phyloP scores from a whole-genome alignment of 2,888 invertebrate genomes.

The Ophonus ardosiacus region DNA sequence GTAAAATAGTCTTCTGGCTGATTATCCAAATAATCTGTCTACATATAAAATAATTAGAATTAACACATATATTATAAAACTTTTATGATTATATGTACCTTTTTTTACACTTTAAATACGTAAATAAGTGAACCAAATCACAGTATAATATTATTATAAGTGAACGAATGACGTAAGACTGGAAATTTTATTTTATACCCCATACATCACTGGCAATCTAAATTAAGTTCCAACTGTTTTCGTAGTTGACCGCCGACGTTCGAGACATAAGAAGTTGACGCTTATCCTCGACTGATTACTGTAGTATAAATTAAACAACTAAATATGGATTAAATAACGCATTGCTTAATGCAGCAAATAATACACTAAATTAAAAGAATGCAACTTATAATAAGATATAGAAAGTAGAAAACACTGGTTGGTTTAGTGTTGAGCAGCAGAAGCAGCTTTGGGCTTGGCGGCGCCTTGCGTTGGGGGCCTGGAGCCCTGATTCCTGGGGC shows the following conservation, averaged over 20 bases:
- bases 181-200: conserved; percentile 59
- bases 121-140: too few species aligned
- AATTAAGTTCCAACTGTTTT: conserved; percentile 44
- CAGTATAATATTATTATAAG: neutral
- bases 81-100: too few species aligned
- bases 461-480: conserved; percentile 67
- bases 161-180: conserved; percentile 4
- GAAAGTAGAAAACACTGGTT: conserved; percentile 41
- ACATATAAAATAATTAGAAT: too few species aligned
- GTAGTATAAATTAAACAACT: conserved; percentile 51
- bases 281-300: neutral
- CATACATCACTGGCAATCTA: conserved; percentile 55
- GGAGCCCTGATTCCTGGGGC: conserved; percentile 70
- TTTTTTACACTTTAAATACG: too few species aligned
- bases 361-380: conserved; percentile 46
- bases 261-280: conserved; percentile 5
- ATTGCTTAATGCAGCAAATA: conserved; percentile 47
- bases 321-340: conserved; percentile 37
- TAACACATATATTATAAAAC: too few species aligned
- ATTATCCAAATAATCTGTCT: too few species aligned
- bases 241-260: neutral
- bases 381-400: conserved; percentile 41
- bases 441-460: conserved; percentile 35
- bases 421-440: conserved; percentile 53
- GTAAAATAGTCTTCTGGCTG: too few species aligned